Base-by-base conservation (phyloP, 2,888 invertebrate genomes). In the Drosophila crucigera region DNA sequence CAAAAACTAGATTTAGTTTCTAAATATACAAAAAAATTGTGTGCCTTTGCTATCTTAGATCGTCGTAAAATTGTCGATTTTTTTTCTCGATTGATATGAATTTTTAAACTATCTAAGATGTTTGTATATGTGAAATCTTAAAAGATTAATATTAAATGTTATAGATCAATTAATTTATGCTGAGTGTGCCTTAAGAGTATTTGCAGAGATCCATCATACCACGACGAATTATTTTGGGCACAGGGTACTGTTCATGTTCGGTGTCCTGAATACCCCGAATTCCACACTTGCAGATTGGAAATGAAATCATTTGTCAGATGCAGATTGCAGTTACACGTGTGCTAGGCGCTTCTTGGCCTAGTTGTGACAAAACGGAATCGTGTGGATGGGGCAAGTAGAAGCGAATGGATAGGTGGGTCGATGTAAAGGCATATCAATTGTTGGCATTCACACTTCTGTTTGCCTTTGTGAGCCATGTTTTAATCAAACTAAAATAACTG, bases 401-500 rank as follows among this genome's bases (percentile, higher is more conserved):
- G 1, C 25, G 19, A 35, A 11, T 31, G 37, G 33, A 39, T 50
- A 41, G 49, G n/a, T 35, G 50, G 22, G 28, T 56, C 58, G 50
- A 6, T 61, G 43, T 64, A 72, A 67, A 41, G 54, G 74, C 31
- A 74, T 64, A 64, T 74, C 82, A 82, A 80, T 82, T 78, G 66
- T 64, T 68, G 41, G 68, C 58, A 69, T 67, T 82, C 78, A 61
- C 79, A 78, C 63, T 56, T 66, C 39, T 61, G 59, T 80, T 69
- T 72, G 60, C 58, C 59, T 68, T 74, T 78, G 73, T 66, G 72
- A 71, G 73, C 65, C 90, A 72, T 75, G 75, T 84, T 91, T 87
- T 87, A 87, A 87, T 87, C 90, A 91, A 87, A 91, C 91, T 87
- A 84, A 87, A 87, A 91, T 82, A 82, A 74, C 71, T 66, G 63